These are phyloP conservation scores for Drosophila sp. DNA, from an alignment of 1,140 invertebrate genomes.

Conservation along the genomic window DNA sequence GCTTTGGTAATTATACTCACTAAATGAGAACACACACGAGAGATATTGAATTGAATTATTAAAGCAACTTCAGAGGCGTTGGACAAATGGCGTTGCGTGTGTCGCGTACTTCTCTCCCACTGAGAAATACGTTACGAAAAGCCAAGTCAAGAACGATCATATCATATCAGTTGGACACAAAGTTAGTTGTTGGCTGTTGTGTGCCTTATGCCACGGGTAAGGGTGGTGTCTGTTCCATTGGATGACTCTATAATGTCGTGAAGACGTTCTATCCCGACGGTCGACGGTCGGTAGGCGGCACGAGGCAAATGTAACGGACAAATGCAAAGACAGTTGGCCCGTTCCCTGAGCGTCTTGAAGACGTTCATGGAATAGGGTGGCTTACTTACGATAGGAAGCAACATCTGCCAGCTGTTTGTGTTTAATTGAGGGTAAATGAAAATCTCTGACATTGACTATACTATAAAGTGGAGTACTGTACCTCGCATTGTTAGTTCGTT, in stretches of 20 bases:
- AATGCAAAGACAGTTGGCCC: slow-evolving; percentile 63
- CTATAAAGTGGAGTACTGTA: slow-evolving; percentile 36
- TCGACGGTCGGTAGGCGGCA: slow-evolving; percentile 32
- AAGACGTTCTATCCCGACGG: slow-evolving; percentile 49
- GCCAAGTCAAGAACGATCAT: slow-evolving; percentile 14
- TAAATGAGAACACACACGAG: slow-evolving; percentile 75
- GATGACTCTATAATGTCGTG: slow-evolving; percentile 34
- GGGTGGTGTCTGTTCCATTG: slow-evolving; percentile 65
- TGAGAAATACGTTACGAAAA: slow-evolving; percentile 67
- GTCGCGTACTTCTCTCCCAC: slow-evolving; percentile 7
- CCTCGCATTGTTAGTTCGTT: slow-evolving; percentile 17
- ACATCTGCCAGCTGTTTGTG: slow-evolving; percentile 59
- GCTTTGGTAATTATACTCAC: slow-evolving; percentile 65
- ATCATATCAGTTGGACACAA: slow-evolving; percentile 20
- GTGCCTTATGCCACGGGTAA: neutral
- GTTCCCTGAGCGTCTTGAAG: slow-evolving; percentile 79
- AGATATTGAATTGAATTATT: slow-evolving; percentile 76
- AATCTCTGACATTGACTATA: slow-evolving; percentile 60
- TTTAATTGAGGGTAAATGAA: slow-evolving; percentile 42
- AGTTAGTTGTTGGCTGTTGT: neutral
- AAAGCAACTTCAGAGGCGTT: slow-evolving; percentile 64
- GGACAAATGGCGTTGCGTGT: slow-evolving; percentile 58
- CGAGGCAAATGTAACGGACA: slow-evolving; percentile 58
- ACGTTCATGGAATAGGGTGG: slow-evolving; percentile 62
- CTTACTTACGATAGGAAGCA: slow-evolving; percentile 44